A percentile compares a stretch with the other conserved stretches of the same genome.
Evolutionary conservation across 2,888 invertebrate species (phyloP).

Genomic region (Colletes collaris): DNA sequence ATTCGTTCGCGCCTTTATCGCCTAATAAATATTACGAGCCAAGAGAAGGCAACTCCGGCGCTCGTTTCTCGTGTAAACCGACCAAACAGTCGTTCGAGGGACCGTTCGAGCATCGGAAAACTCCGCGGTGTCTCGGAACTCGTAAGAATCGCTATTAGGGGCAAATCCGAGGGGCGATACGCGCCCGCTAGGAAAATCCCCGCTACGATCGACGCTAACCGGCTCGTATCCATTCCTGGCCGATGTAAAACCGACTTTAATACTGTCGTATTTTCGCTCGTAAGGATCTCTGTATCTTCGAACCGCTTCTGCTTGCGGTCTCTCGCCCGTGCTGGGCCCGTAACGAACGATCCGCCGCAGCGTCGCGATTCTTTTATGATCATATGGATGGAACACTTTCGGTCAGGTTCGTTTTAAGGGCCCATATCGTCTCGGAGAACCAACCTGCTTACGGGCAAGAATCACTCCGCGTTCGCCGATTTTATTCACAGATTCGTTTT

Average conservation of each 20-base stretch:
- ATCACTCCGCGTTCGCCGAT: too few species aligned
- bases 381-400: conserved; percentile 19
- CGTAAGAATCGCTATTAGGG: conserved; percentile 56
- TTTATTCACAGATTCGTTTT: too few species aligned
- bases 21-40: conserved; percentile 31
- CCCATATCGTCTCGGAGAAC: neutral
- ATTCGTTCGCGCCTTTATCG: conserved; percentile 33
- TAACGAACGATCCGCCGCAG: conserved; percentile 31
- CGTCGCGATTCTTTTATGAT: conserved; percentile 48
- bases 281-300: conserved; percentile 65
- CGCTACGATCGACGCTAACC: conserved; percentile 65
- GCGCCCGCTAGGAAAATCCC: conserved; percentile 52
- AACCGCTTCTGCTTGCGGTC: conserved; percentile 35
- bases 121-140: conserved; percentile 36
- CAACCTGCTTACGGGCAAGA: too few species aligned
- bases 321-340: neutral
- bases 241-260: conserved; percentile 67
- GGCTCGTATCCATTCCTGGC: conserved; percentile 63
- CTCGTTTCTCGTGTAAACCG: conserved; percentile 20
- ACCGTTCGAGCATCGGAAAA: conserved; percentile 45
- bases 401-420: neutral
- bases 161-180: conserved; percentile 54
- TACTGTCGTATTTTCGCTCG: conserved; percentile 63
- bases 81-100: conserved; percentile 35
- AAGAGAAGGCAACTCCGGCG: conserved; percentile 11